Base-by-base conservation (phyloP, 2,797 vertebrate genomes). In the Florisuga fusca region DNA sequence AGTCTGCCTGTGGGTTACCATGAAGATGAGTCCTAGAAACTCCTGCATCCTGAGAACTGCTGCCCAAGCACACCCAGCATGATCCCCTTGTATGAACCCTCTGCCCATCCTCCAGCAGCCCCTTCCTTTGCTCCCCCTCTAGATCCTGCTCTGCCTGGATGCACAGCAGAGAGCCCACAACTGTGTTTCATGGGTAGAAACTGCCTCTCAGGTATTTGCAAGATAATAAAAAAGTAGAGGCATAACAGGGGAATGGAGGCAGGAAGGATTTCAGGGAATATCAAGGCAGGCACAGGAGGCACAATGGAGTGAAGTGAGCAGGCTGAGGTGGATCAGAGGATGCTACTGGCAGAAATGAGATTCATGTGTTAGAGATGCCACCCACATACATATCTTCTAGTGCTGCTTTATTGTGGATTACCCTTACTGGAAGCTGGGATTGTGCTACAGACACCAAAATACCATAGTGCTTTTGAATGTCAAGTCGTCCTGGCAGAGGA, bases 31-130 rank as follows among this genome's bases (percentile, higher is more conserved):
- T 31, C 2, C 9, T 29, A 57, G 36, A 77, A 36, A 19, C 9
- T 62, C 10, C 4, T 16, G 7, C 2, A 2, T 26, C 12, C 17
- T 33, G 23, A 74, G 31, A 74, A 23, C 12, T 10, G 5, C 51
- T 82, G 19, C 26, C 27, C 68, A 72, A 63, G n/a, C 7, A 66
- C 5, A 9, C 5, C 16, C 4, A 1, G 29, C 26, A 21, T 0
- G 1, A 7, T 1, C 1, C 1, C 7, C 64, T 85, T 73, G 13
- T 20, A 87, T 80, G 46, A 5, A 46, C 19, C 46, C 46, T 21
- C 46, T 77, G 41, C 23, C 15, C 11, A 15, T 33, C 9, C 38
- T 7, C 10, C 22, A 69, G 20, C 31, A 89, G 16, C 4, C 9
- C 4, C 12, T 82, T 79, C 13, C 51, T 83, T 21, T 4, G 0